Evolutionary conservation across 2,888 invertebrate genomes (phyloP).

Genomic region (Agriopis aurantiaria): DNA sequence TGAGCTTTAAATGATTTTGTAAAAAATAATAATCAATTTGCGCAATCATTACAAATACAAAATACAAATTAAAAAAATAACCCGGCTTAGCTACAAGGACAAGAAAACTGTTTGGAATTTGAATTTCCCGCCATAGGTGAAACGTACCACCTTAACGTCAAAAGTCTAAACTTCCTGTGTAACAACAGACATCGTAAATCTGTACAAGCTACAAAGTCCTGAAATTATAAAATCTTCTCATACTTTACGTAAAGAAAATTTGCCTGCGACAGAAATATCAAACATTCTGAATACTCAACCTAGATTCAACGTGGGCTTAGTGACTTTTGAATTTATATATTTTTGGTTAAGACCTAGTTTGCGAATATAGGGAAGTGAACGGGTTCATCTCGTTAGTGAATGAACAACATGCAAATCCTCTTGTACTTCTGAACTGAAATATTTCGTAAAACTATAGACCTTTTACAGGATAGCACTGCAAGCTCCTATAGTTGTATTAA

Average conservation of each 20-base stretch:
- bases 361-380: slow-evolving; percentile 47
- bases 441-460: too few species aligned
- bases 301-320: slow-evolving; percentile 21
- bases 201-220: not conserved
- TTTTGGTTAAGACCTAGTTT: slow-evolving; percentile 32
- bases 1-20: too few species aligned
- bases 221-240: slow-evolving; percentile 13
- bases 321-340: slow-evolving; percentile 33
- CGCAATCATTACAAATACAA: too few species aligned
- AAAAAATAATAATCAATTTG: too few species aligned
- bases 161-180: too few species aligned
- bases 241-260: slow-evolving; percentile 23
- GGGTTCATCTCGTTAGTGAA: slow-evolving; percentile 55
- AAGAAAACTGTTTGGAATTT: too few species aligned
- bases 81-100: too few species aligned
- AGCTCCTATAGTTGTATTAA: too few species aligned
- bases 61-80: too few species aligned
- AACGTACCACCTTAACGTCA: too few species aligned
- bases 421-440: not conserved
- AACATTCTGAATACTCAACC: slow-evolving; percentile 33
- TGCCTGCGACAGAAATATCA: slow-evolving; percentile 36
- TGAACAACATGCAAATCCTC: slow-evolving; percentile 34
- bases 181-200: not conserved
- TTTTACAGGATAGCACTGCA: too few species aligned
- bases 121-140: too few species aligned